Evolutionary conservation across 2,797 vertebrate species (phyloP).

Genomic region (Acomys russatus): DNA sequence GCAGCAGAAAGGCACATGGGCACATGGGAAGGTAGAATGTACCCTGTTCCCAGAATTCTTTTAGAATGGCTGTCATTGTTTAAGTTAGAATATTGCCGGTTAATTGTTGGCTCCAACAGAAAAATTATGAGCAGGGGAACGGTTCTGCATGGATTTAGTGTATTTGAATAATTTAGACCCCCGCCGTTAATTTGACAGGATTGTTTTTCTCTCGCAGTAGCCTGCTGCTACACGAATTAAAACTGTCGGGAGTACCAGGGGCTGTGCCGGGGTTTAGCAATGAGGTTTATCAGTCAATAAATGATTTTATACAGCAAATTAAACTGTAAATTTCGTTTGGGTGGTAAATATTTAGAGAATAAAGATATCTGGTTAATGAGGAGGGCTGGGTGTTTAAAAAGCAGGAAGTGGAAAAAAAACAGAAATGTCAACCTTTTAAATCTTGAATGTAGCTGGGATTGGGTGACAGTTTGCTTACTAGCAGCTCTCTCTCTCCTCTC

Average conservation of each 20-base stretch:
- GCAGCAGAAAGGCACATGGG: slow-evolving; percentile 18
- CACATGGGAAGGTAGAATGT: slow-evolving; percentile 42
- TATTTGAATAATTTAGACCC: slow-evolving; percentile 99
- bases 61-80: slow-evolving; percentile 95
- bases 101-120: slow-evolving; percentile 98
- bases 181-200: slow-evolving; percentile 96
- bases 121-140: slow-evolving; percentile 97
- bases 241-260: slow-evolving; percentile 92
- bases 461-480: slow-evolving; percentile 86
- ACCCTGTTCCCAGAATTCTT: slow-evolving; percentile 77
- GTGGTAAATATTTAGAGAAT: slow-evolving; percentile 95
- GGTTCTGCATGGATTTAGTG: slow-evolving; percentile 96
- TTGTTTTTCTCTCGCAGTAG: slow-evolving; percentile 96
- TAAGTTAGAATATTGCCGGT: slow-evolving; percentile 96
- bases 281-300: slow-evolving; percentile 96
- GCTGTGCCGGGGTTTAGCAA: slow-evolving; percentile 90
- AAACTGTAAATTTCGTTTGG: slow-evolving; percentile 95
- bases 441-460: slow-evolving; percentile 85
- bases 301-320: slow-evolving; percentile 97
- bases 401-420: slow-evolving; percentile 81
- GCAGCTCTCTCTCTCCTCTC: slow-evolving; percentile 51
- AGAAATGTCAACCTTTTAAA: slow-evolving; percentile 91
- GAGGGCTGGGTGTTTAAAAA: slow-evolving; percentile 83
- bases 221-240: slow-evolving; percentile 97
- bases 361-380: slow-evolving; percentile 92